Evolutionary conservation across 2,888 invertebrate genomes (phyloP).

Genomic region (Hyles lineata): DNA sequence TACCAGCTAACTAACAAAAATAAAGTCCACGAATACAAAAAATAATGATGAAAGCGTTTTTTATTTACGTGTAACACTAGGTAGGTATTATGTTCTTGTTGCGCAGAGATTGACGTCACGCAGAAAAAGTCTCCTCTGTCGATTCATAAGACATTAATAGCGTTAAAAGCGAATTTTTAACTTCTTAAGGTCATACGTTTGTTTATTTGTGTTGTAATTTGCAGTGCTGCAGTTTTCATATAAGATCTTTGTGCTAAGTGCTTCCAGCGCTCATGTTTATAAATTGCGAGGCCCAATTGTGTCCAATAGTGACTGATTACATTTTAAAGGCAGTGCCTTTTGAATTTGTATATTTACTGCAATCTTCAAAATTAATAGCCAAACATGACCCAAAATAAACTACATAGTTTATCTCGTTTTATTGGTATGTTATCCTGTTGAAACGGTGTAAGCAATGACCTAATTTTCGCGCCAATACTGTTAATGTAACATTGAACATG

Average conservation of each 20-base stretch:
- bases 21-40: too few relatives aligned
- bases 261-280: too few relatives aligned
- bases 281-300: neutral
- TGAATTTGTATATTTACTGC: neutral
- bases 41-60: too few relatives aligned
- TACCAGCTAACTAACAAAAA: too few relatives aligned
- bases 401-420: too few relatives aligned
- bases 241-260: neutral
- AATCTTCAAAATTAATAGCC: neutral
- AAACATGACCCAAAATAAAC: neutral
- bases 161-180: neutral
- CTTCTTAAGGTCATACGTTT: neutral
- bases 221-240: neutral
- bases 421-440: too few relatives aligned
- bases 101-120: too few relatives aligned
- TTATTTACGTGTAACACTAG: too few relatives aligned
- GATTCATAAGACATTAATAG: neutral
- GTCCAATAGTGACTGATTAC: neutral
- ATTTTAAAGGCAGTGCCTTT: neutral
- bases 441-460: too few relatives aligned
- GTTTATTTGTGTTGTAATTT: neutral
- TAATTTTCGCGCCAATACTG: too few relatives aligned
- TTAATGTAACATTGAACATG: too few relatives aligned
- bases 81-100: too few relatives aligned
- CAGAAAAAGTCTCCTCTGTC: neutral